Conservation (phyloP, 2,113 vertebrate species). For the Rhinolophus ferrumequinum region DNA sequence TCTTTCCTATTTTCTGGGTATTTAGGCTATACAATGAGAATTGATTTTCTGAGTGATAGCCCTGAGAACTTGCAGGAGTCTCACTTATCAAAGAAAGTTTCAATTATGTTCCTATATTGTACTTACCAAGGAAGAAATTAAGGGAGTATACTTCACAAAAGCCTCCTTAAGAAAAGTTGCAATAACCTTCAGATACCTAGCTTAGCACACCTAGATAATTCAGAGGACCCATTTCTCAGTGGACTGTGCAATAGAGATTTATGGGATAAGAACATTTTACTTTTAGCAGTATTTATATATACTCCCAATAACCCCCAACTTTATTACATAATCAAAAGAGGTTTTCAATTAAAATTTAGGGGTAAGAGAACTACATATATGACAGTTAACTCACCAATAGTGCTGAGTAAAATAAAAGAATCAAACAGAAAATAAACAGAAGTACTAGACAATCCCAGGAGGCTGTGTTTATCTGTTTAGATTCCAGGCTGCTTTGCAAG, state of each 20-base stretch:
- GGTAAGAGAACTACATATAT: slow-evolving; percentile 6
- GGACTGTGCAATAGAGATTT: neutral
- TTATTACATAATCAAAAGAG: slow-evolving; percentile 6
- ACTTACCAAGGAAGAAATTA: slow-evolving; percentile 37
- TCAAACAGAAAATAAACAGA: neutral
- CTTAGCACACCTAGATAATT: neutral
- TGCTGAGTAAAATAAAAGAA: neutral
- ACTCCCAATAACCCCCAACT: neutral
- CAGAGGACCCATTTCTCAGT: neutral
- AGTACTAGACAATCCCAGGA: neutral
- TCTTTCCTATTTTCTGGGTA: slow-evolving; percentile 46
- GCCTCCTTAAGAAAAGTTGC: neutral
- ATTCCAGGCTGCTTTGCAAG: neutral
- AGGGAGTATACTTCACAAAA: neutral
- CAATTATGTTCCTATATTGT: slow-evolving; percentile 43
- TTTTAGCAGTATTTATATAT: neutral
- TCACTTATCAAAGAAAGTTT: slow-evolving; percentile 66
- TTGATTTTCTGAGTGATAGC: slow-evolving; percentile 64
- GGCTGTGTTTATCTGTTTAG: neutral
- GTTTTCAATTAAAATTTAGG: slow-evolving; percentile 24
- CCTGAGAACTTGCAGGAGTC: slow-evolving; percentile 1
- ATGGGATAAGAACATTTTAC: neutral
- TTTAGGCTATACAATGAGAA: slow-evolving; percentile 64
- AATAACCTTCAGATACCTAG: neutral
- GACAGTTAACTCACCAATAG: neutral